These are phyloP conservation scores for Tethya wilhelma DNA, from an alignment of 37 sponge, comb jelly and placozoan species.

Conservation along the genomic window DNA sequence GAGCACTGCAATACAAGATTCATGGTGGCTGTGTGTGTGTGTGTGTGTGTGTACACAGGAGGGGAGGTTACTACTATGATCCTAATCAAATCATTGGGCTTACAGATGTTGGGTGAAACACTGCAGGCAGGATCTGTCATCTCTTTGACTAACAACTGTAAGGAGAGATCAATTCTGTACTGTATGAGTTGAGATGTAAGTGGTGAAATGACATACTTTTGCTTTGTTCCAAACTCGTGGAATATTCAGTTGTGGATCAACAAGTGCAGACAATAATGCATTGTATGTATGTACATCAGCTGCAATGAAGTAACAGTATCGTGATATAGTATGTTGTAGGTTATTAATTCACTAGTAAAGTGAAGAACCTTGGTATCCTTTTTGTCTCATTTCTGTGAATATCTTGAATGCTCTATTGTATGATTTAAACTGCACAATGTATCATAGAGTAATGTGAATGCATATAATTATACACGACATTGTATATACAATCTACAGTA, in stretches of 20 bases:
- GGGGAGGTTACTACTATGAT: no score
- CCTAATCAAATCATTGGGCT: no score
- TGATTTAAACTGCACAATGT: slow-evolving; percentile 29
- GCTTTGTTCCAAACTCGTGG: not conserved
- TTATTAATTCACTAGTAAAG: no score
- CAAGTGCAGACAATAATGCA: not conserved
- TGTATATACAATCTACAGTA: not conserved
- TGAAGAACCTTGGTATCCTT: slow-evolving; percentile 62
- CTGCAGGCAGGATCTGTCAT: slow-evolving; percentile 53
- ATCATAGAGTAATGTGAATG: not conserved
- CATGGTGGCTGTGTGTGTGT: no score
- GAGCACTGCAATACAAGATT: not conserved
- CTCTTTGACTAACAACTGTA: slow-evolving; percentile 35
- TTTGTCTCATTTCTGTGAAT: slow-evolving; percentile 35
- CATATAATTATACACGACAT: not conserved
- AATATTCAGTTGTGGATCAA: not conserved
- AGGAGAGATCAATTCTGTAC: no score
- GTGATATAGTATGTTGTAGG: not conserved
- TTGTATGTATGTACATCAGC: slow-evolving; percentile 23
- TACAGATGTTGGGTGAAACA: slow-evolving; percentile 53
- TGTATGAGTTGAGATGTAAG: no score
- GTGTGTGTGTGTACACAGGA: not conserved
- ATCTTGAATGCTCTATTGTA: slow-evolving; percentile 56
- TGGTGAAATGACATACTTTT: not conserved
- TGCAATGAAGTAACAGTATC: not conserved